A percentile compares a stretch with the other conserved stretches of the same genome.
These are phyloP conservation scores for Orchesella cincta DNA, from an alignment of 1,140 invertebrate species.

Conservation along the genomic window DNA sequence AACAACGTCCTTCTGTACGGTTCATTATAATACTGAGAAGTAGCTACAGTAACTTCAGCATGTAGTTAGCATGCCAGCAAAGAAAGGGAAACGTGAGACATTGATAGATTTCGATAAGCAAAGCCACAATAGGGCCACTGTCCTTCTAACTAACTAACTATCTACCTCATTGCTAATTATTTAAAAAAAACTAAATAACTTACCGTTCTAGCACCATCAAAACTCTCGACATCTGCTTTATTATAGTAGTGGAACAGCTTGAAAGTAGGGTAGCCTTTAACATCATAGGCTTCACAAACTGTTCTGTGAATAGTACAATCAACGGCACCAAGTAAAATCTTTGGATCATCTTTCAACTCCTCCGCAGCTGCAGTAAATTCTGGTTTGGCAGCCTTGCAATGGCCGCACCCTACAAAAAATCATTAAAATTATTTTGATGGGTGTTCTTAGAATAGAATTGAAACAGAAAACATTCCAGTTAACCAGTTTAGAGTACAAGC, in stretches of 20 bases:
- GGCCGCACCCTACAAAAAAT: slow-evolving; percentile 76
- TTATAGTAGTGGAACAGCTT: slow-evolving; percentile 84
- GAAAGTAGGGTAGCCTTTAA: slow-evolving; percentile 83
- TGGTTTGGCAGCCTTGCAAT: slow-evolving; percentile 85
- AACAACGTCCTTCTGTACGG: too few relatives aligned
- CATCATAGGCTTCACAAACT: slow-evolving; percentile 70
- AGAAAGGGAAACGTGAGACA: too few relatives aligned
- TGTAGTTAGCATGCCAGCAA: too few relatives aligned
- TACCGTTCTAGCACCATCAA: slow-evolving; percentile 74
- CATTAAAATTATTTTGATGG: background rate
- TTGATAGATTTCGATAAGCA: too few relatives aligned
- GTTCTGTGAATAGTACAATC: slow-evolving; percentile 72
- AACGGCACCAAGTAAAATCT: slow-evolving; percentile 76
- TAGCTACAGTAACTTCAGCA: too few relatives aligned
- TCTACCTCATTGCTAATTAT: background rate
- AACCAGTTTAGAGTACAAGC: too few relatives aligned
- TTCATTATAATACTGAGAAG: too few relatives aligned
- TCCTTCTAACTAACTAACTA: too few relatives aligned
- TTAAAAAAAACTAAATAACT: too few relatives aligned
- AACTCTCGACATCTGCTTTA: slow-evolving; percentile 65
- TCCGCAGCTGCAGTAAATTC: slow-evolving; percentile 77
- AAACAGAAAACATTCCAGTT: too few relatives aligned
- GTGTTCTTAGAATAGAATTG: too few relatives aligned
- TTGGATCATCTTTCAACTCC: slow-evolving; percentile 69
- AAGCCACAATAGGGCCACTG: too few relatives aligned